A percentile compares a stretch with the other conserved stretches of the same genome.
Evolutionary conservation across 53 echinoderm and acorn worm species (phyloP).

Genomic region (Zoroaster sp.): DNA sequence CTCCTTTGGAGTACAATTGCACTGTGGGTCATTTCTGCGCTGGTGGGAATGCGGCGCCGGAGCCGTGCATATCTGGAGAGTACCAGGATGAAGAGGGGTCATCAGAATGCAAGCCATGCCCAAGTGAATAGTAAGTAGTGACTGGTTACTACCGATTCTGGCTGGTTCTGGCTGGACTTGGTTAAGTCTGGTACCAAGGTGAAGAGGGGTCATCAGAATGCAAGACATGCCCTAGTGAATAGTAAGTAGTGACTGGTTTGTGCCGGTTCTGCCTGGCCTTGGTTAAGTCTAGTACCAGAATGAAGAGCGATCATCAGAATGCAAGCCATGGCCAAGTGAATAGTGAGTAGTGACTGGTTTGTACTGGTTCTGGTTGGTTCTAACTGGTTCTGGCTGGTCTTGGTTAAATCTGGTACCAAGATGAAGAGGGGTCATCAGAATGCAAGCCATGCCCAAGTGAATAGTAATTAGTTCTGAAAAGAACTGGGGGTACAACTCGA

Average conservation of each 20-base stretch:
- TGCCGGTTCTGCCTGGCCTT: too few species aligned
- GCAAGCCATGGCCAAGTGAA: too few species aligned
- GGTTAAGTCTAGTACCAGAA: too few species aligned
- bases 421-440: conserved; percentile 71
- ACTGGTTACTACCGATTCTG: background rate
- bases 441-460: conserved; percentile 78
- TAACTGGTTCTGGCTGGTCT: background rate
- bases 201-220: too few species aligned
- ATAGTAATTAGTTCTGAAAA: conserved; percentile 93
- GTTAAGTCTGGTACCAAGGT: background rate
- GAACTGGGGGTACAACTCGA: too few species aligned
- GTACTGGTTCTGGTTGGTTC: too few species aligned
- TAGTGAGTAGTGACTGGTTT: too few species aligned
- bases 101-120: conserved; percentile 80
- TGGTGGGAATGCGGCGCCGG: conserved; percentile 73
- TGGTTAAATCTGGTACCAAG: conserved; percentile 60
- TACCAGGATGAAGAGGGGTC: conserved; percentile 90
- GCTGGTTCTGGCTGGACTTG: background rate
- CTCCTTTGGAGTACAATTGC: conserved; percentile 88
- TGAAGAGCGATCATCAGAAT: too few species aligned
- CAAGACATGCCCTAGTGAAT: background rate
- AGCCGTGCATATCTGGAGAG: conserved; percentile 80
- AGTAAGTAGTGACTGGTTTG: background rate
- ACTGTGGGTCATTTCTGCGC: conserved; percentile 95
- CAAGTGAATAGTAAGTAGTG: conserved; percentile 72